Percentiles rank a stretch among this genome's conserved stretches.
Evolutionary conservation across 2,113 vertebrate species (phyloP).

Genomic region (Oryzias melastigma): DNA sequence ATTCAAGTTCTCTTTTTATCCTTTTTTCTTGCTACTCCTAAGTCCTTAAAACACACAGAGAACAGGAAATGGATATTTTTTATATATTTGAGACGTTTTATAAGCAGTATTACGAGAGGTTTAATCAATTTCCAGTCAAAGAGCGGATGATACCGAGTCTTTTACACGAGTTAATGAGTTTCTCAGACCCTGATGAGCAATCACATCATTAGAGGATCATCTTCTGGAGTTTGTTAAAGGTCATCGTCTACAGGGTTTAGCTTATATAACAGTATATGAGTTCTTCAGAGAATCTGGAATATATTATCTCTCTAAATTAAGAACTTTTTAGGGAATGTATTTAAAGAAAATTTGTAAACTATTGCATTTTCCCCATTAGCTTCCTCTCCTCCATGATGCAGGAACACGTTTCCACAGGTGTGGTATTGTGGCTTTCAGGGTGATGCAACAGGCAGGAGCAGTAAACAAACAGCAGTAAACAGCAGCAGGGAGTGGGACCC

Average conservation of each 20-base stretch:
- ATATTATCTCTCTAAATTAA: too few species aligned
- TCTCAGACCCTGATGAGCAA: neutral
- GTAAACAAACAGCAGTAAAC: slow-evolving; percentile 71
- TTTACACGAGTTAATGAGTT: neutral
- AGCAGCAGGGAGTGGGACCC: slow-evolving; percentile 56
- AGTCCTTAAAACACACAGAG: too few species aligned
- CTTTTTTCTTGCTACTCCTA: too few species aligned
- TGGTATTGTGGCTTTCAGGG: slow-evolving; percentile 37
- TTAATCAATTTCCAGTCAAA: neutral
- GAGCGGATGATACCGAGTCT: neutral
- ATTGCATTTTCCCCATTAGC: slow-evolving; percentile 10
- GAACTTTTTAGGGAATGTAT: too few species aligned
- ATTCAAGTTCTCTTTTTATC: too few species aligned
- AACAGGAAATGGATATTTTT: neutral
- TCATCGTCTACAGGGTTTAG: neutral
- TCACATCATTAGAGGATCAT: neutral
- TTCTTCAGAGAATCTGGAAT: neutral
- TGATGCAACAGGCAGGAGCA: slow-evolving; percentile 41
- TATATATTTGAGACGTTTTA: neutral
- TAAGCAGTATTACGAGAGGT: neutral
- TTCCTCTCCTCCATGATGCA: slow-evolving; percentile 9
- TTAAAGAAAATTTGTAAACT: too few species aligned
- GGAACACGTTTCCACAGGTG: slow-evolving; percentile 36
- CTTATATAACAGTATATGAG: neutral
- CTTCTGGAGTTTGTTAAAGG: slow-evolving; percentile 1